Base-by-base conservation (phyloP, 2,888 invertebrate genomes). In the Ischnura elegans region DNA sequence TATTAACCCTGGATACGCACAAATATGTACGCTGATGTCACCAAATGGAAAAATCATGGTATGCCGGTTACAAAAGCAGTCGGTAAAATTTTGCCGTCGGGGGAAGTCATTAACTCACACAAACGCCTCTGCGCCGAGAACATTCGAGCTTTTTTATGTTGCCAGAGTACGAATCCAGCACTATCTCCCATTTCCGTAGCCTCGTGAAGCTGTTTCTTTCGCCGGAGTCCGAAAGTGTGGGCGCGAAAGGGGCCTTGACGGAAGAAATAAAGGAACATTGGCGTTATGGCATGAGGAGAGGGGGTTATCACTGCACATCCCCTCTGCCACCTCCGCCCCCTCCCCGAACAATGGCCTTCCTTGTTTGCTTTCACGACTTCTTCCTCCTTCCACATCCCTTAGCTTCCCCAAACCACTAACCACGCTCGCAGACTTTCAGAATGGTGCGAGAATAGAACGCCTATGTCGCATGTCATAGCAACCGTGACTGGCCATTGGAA, bases 301-400 rank as follows among this genome's bases (percentile, higher is more conserved):
- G 90, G 90, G 61, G 61, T 90, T 90, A 90, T 90, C 90, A 43
- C 76, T 25, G 76, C 36, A 76, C 16, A 76, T 36, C 36, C 76
- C 76, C 76, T 76, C 76, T 0, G n/a, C 66, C 66, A 66, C 29
- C 55, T 61, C 43, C 90, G 25, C 43, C 36, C 55, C 36, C 43
- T 61, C n/a, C 43, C 21, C 61, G 61, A 90, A 90, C 90, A 90
- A 90, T 90, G 90, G 90, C 61, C 90, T 45, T 90, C 90, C 90
- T 90, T 90, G 90, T 90, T 61, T 61, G 61, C 42, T 25, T n/a
- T 29, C 61, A 61, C 90, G 90, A 8, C 90, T 76, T 76, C 29
- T 76, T 76, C 36, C 4, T 76, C 76, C 36, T 10, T 76, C 76
- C 51, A 29, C 76, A 36, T 76, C 76, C 76, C 13, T 25, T 16